Percentiles rank a stretch among this genome's conserved stretches.
Evolutionary conservation across 2,113 vertebrate species (phyloP).

Genomic region (Tamias sibiricus): DNA sequence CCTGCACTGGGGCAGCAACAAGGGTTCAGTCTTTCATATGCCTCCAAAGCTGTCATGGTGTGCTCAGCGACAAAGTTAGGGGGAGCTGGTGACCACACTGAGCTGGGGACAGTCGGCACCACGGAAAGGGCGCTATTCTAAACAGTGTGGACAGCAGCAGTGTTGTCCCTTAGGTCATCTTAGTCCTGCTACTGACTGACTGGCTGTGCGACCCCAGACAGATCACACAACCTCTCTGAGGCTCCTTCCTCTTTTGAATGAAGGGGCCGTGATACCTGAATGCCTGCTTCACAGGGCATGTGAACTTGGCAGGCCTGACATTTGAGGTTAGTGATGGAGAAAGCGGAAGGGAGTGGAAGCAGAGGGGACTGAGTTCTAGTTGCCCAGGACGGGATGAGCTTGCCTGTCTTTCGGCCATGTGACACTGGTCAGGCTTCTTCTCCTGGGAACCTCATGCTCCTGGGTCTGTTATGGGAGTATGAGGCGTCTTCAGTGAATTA

Average conservation of each 20-base stretch:
- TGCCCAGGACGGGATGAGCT: no score
- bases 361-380: neutral
- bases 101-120: fast-evolving
- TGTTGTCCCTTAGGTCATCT: neutral
- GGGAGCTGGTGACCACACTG: neutral
- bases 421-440: neutral
- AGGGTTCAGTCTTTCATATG: neutral
- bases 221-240: neutral
- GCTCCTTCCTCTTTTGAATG: neutral
- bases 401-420: neutral
- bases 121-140: neutral
- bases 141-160: neutral
- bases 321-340: neutral
- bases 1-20: neutral
- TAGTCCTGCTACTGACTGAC: neutral
- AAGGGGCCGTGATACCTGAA: neutral
- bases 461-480: neutral
- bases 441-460: neutral
- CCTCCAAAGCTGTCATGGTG: neutral
- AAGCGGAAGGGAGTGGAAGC: neutral
- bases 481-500: neutral
- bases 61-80: neutral
- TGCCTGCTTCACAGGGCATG: neutral
- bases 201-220: neutral
- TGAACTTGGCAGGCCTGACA: neutral